A percentile compares a stretch with the other conserved stretches of the same genome.
These are phyloP conservation scores for Sciaenops ocellatus DNA, from an alignment of 2,797 vertebrate species.

Conservation along the genomic window DNA sequence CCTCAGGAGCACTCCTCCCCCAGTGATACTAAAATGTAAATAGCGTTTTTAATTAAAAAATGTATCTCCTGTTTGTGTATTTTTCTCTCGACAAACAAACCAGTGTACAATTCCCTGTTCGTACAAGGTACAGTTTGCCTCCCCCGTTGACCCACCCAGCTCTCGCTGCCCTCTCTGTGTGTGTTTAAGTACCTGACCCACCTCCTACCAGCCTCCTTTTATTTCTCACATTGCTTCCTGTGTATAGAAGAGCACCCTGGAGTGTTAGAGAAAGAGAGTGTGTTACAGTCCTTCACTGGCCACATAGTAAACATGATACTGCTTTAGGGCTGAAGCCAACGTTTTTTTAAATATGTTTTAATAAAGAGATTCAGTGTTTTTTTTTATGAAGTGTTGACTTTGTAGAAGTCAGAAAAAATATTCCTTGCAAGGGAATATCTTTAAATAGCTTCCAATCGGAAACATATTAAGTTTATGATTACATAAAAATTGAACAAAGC, in stretches of 20 bases:
- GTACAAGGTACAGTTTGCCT: conserved; percentile 51
- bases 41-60: conserved; percentile 75
- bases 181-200: conserved; percentile 39
- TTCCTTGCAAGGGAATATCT: neutral
- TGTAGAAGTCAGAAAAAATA: conserved; percentile 6
- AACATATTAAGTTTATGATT: neutral
- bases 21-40: conserved; percentile 54
- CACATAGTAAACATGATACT: conserved; percentile 1
- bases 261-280: conserved; percentile 20
- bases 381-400: neutral
- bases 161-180: conserved; percentile 45
- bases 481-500: neutral
- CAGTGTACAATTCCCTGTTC: conserved; percentile 40
- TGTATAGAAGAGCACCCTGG: conserved; percentile 22
- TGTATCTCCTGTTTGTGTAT: conserved; percentile 48
- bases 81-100: conserved; percentile 42
- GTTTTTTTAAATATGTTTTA: neutral
- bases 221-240: conserved; percentile 19
- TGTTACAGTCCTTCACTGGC: neutral
- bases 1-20: conserved; percentile 48
- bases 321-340: conserved; percentile 8
- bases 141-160: conserved; percentile 54
- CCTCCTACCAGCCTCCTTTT: conserved; percentile 52
- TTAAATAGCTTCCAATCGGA: neutral
- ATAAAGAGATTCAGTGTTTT: conserved; percentile 13